A percentile compares a stretch with the other conserved stretches of the same genome.
phyloP scores from a whole-genome alignment of 1,140 invertebrate species.

The Drosophila sp. region DNA sequence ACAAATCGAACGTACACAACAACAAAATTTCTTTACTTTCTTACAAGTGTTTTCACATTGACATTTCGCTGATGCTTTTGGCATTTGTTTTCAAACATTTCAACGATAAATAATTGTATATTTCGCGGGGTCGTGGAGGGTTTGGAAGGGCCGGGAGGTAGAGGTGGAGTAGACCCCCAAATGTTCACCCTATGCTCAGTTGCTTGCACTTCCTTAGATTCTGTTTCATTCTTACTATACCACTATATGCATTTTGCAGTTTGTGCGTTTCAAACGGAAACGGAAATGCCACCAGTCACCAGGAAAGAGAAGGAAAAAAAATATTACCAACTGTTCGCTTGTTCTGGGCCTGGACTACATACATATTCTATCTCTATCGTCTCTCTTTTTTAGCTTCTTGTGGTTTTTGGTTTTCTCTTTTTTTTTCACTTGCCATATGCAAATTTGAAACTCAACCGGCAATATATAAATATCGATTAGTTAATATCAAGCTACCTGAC shows the following conservation, averaged over 20 bases:
- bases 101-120: constrained; percentile 1
- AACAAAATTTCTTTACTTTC: too few relatives aligned
- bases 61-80: not conserved
- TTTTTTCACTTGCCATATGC: constrained; percentile 45
- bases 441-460: constrained; percentile 50
- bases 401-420: constrained; percentile 15
- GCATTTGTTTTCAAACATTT: not conserved
- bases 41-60: not conserved
- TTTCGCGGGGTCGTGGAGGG: too few relatives aligned
- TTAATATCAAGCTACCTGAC: constrained; percentile 70
- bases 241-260: constrained; percentile 14
- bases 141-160: too few relatives aligned
- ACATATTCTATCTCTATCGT: constrained; percentile 10
- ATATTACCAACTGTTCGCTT: constrained; percentile 31
- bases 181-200: not conserved
- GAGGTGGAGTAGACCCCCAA: too few relatives aligned
- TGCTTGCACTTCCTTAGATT: not conserved
- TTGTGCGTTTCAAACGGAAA: constrained; percentile 57
- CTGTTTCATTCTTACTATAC: not conserved
- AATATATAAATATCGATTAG: constrained; percentile 75
- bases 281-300: constrained; percentile 60
- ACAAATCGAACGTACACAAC: not conserved
- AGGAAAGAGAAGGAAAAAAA: constrained; percentile 33
- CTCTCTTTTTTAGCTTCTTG: constrained; percentile 12
- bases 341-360: constrained; percentile 32